phyloP scores from a whole-genome alignment of 1,140 invertebrate genomes.

The Cryptotermes secundus region DNA sequence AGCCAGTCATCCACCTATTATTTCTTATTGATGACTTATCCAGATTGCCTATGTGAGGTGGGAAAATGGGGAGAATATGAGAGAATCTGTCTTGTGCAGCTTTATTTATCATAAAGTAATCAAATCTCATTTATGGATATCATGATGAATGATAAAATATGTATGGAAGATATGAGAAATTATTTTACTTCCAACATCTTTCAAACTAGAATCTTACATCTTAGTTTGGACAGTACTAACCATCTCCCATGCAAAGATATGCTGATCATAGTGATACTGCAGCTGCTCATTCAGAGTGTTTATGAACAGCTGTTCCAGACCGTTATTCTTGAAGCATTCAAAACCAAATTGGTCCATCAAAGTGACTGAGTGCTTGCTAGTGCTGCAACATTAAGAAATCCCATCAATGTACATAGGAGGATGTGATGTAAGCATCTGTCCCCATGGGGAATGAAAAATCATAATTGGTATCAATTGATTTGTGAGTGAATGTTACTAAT shows the following conservation, averaged over 20 bases:
- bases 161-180: not conserved
- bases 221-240: slow-evolving; percentile 44
- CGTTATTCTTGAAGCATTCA: slow-evolving; percentile 84
- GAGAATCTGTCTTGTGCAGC: too few species aligned
- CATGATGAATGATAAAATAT: not conserved
- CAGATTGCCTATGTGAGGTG: too few species aligned
- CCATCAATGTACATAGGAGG: too few species aligned
- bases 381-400: slow-evolving; percentile 57
- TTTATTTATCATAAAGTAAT: too few species aligned
- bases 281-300: slow-evolving; percentile 88
- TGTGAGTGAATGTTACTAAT: too few species aligned
- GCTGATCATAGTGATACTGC: slow-evolving; percentile 85
- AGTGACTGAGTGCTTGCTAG: slow-evolving; percentile 75
- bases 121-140: too few species aligned
- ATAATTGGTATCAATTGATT: too few species aligned
- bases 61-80: too few species aligned
- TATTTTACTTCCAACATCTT: not conserved
- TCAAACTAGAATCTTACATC: not conserved
- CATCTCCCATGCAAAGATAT: slow-evolving; percentile 86
- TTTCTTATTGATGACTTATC: too few species aligned
- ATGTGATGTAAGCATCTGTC: not conserved
- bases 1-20: too few species aligned
- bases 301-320: slow-evolving; percentile 82
- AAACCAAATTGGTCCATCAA: slow-evolving; percentile 88
- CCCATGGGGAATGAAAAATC: too few species aligned